These are phyloP conservation scores for Gopherus evgoodei DNA, from an alignment of 2,113 vertebrate genomes.

Conservation along the genomic window DNA sequence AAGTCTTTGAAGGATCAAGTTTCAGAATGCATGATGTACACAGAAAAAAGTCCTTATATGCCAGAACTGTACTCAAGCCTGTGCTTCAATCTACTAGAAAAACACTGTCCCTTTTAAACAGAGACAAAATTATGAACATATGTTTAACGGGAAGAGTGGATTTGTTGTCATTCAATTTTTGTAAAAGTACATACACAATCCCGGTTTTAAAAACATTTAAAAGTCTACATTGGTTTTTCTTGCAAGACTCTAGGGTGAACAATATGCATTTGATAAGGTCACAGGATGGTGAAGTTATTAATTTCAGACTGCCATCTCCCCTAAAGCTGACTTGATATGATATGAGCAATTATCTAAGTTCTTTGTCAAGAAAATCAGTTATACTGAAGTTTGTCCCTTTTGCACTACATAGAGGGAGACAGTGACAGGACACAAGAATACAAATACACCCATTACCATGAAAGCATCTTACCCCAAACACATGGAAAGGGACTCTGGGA, in stretches of 20 bases:
- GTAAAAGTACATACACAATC: not conserved
- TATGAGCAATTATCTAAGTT: not conserved
- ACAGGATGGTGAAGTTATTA: not conserved
- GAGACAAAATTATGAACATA: not conserved
- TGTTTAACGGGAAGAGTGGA: not conserved
- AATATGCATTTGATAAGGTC: not conserved
- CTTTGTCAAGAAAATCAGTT: conserved; percentile 19
- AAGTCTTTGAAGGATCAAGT: not conserved
- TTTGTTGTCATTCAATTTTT: not conserved
- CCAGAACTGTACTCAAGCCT: not conserved
- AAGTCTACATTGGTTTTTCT: not conserved
- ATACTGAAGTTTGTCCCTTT: not conserved
- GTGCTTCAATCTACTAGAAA: not conserved
- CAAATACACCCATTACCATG: not conserved
- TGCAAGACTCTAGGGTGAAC: not conserved
- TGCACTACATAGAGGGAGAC: not conserved
- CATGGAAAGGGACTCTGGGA: not conserved
- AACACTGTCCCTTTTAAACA: not conserved
- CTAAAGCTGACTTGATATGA: not conserved
- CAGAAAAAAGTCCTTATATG: not conserved
- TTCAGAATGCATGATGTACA: not conserved
- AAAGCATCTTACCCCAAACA: not conserved
- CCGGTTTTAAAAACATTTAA: not conserved
- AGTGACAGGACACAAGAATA: not conserved
- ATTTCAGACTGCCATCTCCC: not conserved